Percentiles rank a stretch among this genome's conserved stretches.
Conservation (phyloP, 2,113 vertebrate species). For the Silurus meridionalis region DNA sequence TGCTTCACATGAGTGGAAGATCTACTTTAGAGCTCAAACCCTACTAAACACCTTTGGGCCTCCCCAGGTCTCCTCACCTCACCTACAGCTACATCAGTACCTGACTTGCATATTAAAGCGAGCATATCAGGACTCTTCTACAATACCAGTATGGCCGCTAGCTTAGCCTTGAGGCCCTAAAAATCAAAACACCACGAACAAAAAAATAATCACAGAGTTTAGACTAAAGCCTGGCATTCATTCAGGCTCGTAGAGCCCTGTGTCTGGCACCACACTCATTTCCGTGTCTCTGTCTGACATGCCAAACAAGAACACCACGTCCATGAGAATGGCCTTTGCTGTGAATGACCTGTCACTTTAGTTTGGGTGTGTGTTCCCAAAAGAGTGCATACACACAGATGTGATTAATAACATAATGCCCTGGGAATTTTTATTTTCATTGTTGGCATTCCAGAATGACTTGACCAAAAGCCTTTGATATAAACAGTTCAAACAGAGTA, state of each 20-base stretch:
- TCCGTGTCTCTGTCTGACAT: conserved; percentile 27
- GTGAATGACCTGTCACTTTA: too few species aligned
- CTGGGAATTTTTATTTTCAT: conserved; percentile 17
- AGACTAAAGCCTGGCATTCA: conserved; percentile 16
- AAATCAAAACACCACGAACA: neutral
- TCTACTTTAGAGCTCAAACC: too few species aligned
- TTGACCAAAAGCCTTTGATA: neutral
- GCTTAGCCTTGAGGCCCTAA: neutral
- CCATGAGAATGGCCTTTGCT: conserved; percentile 38
- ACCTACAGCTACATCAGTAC: too few species aligned
- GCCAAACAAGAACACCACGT: conserved; percentile 27
- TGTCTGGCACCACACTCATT: conserved; percentile 2
- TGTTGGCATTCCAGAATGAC: neutral
- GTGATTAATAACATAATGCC: neutral
- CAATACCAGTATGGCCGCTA: neutral
- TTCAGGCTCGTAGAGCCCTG: neutral
- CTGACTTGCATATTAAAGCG: too few species aligned
- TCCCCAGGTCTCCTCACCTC: too few species aligned
- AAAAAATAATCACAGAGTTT: conserved; percentile 4
- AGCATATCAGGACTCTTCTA: too few species aligned
- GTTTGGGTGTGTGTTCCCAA: neutral
- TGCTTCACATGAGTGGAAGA: too few species aligned
- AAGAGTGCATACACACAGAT: conserved; percentile 7
- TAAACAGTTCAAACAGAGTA: too few species aligned
- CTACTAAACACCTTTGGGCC: too few species aligned